Evolutionary conservation across 2,113 vertebrate genomes (phyloP), one percentile per base, ranked within the genome.

Genomic region (Bubo blakistoni): DNA sequence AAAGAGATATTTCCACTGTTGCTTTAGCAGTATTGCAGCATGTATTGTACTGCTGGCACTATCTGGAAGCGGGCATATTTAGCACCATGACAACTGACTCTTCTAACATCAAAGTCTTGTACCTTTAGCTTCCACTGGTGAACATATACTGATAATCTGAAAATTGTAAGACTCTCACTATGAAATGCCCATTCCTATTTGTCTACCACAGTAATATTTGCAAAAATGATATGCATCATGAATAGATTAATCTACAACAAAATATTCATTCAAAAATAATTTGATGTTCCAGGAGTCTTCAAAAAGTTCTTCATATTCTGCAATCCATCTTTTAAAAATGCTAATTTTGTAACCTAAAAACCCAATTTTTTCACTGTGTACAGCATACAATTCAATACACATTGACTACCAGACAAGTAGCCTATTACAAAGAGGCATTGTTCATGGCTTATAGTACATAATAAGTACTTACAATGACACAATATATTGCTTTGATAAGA

Each of bases 401-500:
- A 96, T 51, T 82, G 67, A 83, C 65, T 91, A 30, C 38, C 86
- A 91, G 92, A 76, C 51, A 89, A 95, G 85, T 74, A 95, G 38
- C 59, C n/a, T 76, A 49, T 89, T 91, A 94, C 84, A 86, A 95
- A 95, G 59, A 91, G 77, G 30, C 1, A 20, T 90, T 93, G 58
- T 96, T 95, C 58, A 3, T 86, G 62, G 88, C 62, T 94, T 94
- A 90, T 9, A 86, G 76, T 84, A 95, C 30, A 95, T 86, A 77
- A 74, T 88, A 95, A 97, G 86, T 88, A 90, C 87, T 97, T 96
- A 86, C 40, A 96, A 92, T 91, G 51, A 94, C 46, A 96, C 18
- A 86, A 91, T 88, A 95, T 80, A 95, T 86, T 94, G 51, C 72
- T 88, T 82, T 93, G 87, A 96, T 97, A 95, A 96, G 95, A 97